Evolutionary conservation across 1,140 invertebrate genomes (phyloP).

Genomic region (Macrostomum lignano): DNA sequence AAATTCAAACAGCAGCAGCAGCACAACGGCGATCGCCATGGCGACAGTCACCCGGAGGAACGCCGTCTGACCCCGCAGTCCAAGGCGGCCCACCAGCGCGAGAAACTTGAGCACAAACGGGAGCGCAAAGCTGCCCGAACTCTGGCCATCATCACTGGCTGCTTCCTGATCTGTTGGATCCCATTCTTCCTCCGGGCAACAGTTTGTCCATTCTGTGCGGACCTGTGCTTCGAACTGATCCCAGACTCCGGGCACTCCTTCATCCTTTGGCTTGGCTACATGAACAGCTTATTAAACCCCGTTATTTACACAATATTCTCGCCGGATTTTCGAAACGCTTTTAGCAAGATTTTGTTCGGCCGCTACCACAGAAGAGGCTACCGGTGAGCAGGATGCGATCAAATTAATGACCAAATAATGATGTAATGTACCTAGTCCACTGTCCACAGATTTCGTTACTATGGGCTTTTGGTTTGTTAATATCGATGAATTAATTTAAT

Average conservation of each 20-base stretch:
- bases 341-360: constrained; percentile 8
- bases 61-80: too few species aligned
- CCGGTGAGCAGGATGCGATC: too few species aligned
- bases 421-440: too few species aligned
- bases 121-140: constrained; percentile 15
- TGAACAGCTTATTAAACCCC: constrained; percentile 9
- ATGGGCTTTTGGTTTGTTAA: too few species aligned
- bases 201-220: constrained; percentile 11
- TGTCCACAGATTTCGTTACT: too few species aligned
- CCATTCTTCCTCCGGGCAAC: constrained; percentile 9
- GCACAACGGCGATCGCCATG: too few species aligned
- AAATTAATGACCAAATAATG: too few species aligned
- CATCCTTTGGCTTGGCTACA: constrained; percentile 8
- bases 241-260: constrained; percentile 8
- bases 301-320: constrained; percentile 10
- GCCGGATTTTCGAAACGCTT: constrained; percentile 9
- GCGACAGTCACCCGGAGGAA: too few species aligned
- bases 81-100: constrained; percentile 1
- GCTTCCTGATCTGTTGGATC: constrained; percentile 9
- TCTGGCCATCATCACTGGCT: constrained; percentile 14
- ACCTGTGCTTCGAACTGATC: constrained; percentile 10
- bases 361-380: constrained; percentile 5
- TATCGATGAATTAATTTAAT: too few species aligned
- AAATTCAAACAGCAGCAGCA: too few species aligned
- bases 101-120: constrained; percentile 11